A percentile compares a stretch with the other conserved stretches of the same genome.
These are phyloP conservation scores for Sphinx pinastri DNA, from an alignment of 2,888 invertebrate genomes.

Conservation along the genomic window DNA sequence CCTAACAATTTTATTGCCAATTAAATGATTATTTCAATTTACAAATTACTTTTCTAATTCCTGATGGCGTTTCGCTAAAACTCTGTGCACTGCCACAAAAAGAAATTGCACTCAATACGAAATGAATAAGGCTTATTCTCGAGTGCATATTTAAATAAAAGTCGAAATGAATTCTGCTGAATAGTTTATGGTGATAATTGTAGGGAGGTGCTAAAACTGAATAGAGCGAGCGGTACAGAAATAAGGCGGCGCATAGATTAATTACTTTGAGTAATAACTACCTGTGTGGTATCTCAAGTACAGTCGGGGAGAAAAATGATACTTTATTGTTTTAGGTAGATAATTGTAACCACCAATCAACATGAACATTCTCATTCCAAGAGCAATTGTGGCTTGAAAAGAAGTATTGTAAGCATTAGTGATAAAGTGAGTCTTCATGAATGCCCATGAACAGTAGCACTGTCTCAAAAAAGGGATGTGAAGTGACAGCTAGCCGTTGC, in stretches of 20 bases:
- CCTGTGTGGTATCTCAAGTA: constrained; percentile 41
- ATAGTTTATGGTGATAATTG: constrained; percentile 7
- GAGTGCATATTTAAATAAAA: neutral
- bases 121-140: constrained; percentile 21
- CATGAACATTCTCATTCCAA: too few relatives aligned
- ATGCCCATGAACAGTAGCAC: too few relatives aligned
- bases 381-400: too few relatives aligned
- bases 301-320: constrained; percentile 31
- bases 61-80: constrained; percentile 55
- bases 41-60: constrained; percentile 61
- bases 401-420: too few relatives aligned
- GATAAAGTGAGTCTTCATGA: too few relatives aligned
- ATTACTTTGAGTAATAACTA: constrained; percentile 62
- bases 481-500: too few relatives aligned
- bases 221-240: constrained; percentile 43
- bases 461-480: too few relatives aligned
- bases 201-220: constrained; percentile 20
- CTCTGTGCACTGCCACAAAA: constrained; percentile 27
- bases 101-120: constrained; percentile 24
- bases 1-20: constrained; percentile 62
- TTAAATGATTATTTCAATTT: constrained; percentile 65
- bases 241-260: constrained; percentile 66
- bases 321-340: too few relatives aligned
- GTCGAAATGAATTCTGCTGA: constrained; percentile 11
- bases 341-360: too few relatives aligned